Evolutionary conservation across 1,140 invertebrate species (phyloP), one percentile per base, ranked within the genome.

Genomic region (Chionoecetes opilio): DNA sequence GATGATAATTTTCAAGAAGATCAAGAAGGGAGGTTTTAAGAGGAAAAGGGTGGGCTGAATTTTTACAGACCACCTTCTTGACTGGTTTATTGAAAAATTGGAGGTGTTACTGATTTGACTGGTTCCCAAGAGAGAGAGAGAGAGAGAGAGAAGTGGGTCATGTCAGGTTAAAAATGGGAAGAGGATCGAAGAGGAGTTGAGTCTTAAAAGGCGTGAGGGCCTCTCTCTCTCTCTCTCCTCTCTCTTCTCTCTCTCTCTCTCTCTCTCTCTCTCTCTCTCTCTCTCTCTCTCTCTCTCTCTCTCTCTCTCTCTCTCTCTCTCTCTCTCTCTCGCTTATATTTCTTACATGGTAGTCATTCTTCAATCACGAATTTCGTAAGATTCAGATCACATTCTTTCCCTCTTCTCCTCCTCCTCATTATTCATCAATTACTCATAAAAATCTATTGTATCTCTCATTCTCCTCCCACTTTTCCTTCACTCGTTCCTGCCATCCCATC

Each of bases 191-290:
- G 63, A 75, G 63, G 21, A 75, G 63, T n/a, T 75, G 63, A 75
- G 63, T 17, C 21, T 75, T 75, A 75, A 75, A 75, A 75, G 21
- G 63, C 63, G 63, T n/a, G 63, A 75, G 63, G 63, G 63, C n/a
- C 21, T 75, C n/a, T 5, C n/a, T n/a, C 21, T n/a, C 63, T n/a
- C 63, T 75, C 63, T 75, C 63, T 75, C 63, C n/a, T 26, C n/a
- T 26, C n/a, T 26, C n/a, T 26, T 75, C 63, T 75, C 63, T 75
- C 85, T 87, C 85, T 35, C 85, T 87, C 37, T 35, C 37, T 87
- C 37, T 87, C 34, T 35, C 34, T 87, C 37, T 87, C 32, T 87
- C 37, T 87, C 26, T 87, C 35, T 86, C 35, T 86, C 35, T 86
- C 31, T 86, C 31, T 86, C 31, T 86, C 35, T 37, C 35, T 86